A percentile compares a stretch with the other conserved stretches of the same genome.
Evolutionary conservation across 2,797 vertebrate genomes (phyloP).

Genomic region (Hemibagrus guttatus): DNA sequence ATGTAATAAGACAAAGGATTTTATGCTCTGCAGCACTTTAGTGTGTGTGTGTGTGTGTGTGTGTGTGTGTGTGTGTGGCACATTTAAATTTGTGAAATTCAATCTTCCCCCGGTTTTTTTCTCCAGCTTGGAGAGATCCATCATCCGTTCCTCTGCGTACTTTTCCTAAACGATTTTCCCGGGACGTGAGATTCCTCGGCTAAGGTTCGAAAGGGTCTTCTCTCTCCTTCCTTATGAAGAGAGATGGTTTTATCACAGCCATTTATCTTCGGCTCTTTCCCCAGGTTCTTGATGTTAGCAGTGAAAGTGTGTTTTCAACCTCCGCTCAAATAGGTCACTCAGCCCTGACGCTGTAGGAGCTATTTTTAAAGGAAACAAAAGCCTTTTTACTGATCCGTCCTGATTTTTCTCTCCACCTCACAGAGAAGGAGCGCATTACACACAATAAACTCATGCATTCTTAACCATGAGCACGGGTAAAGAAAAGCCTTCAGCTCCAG

Average conservation of each 20-base stretch:
- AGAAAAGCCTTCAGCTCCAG: background rate
- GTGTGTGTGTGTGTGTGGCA: background rate
- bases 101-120: background rate
- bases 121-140: slow-evolving; percentile 39
- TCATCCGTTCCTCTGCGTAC: slow-evolving; percentile 45
- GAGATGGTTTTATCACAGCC: slow-evolving; percentile 54
- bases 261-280: slow-evolving; percentile 51
- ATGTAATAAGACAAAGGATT: background rate
- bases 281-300: slow-evolving; percentile 17
- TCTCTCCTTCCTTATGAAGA: slow-evolving; percentile 49
- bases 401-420: slow-evolving; percentile 9
- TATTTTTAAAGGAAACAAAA: slow-evolving; percentile 53
- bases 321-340: slow-evolving; percentile 48
- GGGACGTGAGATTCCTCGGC: slow-evolving; percentile 43
- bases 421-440: background rate
- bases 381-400: slow-evolving; percentile 10
- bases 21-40: background rate
- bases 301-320: slow-evolving; percentile 45
- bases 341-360: slow-evolving; percentile 33
- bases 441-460: slow-evolving; percentile 48
- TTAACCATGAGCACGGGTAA: slow-evolving; percentile 28
- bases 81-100: slow-evolving; percentile 14
- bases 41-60: slow-evolving; percentile 17
- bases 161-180: slow-evolving; percentile 38
- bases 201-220: slow-evolving; percentile 38